Percentiles rank a stretch among this genome's conserved stretches.
Conservation (phyloP, 2,888 invertebrate species). For the Coleophora flavipennella region DNA sequence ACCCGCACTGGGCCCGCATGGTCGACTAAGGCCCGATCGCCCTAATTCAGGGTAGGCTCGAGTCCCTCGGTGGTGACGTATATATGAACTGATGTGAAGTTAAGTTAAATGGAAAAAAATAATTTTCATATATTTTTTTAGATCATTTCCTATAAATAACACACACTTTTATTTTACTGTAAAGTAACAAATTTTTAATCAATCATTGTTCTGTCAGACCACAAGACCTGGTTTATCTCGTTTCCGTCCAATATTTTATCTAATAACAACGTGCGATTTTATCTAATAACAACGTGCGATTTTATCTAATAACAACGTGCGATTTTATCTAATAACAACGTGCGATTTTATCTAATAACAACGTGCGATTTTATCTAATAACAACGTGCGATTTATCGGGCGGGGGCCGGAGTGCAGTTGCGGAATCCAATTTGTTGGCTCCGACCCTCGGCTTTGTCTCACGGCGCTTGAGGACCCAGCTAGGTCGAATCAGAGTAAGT, state of each 20-base stretch:
- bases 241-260: conserved; percentile 2
- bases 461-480: background rate
- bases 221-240: conserved; percentile 6
- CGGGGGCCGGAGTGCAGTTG: conserved; percentile 31
- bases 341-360: too few species aligned
- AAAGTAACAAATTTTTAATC: background rate
- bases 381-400: conserved; percentile 31
- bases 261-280: conserved; percentile 29
- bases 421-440: conserved; percentile 47
- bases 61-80: too few species aligned
- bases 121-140: too few species aligned
- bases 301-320: conserved; percentile 30
- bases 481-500: background rate
- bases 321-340: conserved; percentile 32
- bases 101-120: too few species aligned
- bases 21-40: too few species aligned
- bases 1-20: too few species aligned
- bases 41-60: too few species aligned
- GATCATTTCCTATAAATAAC: too few species aligned
- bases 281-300: conserved; percentile 30
- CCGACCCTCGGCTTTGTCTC: conserved; percentile 29
- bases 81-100: too few species aligned
- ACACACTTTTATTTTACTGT: too few species aligned
- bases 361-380: conserved; percentile 25
- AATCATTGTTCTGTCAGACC: background rate